Conservation (phyloP, 2,797 vertebrate genomes). For the Nannoperca australis region DNA sequence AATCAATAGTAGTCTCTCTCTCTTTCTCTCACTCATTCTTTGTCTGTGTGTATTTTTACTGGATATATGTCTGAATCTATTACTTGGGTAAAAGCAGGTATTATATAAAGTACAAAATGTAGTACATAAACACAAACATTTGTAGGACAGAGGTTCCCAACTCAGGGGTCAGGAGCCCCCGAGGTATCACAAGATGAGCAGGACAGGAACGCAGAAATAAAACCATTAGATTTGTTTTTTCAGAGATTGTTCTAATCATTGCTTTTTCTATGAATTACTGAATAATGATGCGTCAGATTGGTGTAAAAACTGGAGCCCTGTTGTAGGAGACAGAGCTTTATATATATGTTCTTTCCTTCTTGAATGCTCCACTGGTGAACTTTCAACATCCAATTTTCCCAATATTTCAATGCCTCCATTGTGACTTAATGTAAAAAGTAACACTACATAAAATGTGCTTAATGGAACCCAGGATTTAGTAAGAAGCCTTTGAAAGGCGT, state of each 20-base stretch:
- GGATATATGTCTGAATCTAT: not conserved
- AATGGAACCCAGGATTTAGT: not conserved
- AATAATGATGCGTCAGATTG: not conserved
- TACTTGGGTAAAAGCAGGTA: not conserved
- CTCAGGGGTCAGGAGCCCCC: too few species aligned
- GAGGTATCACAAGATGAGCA: not conserved
- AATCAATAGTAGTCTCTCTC: constrained; percentile 73
- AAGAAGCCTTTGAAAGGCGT: not conserved
- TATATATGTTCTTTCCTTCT: not conserved
- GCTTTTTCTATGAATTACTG: not conserved
- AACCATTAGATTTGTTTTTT: not conserved
- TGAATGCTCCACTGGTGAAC: not conserved
- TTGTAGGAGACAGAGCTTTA: not conserved
- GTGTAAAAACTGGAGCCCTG: not conserved
- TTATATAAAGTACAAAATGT: not conserved
- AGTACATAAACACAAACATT: not conserved
- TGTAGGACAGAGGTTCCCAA: not conserved
- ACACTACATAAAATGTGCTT: not conserved
- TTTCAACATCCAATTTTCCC: not conserved
- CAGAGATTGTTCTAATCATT: not conserved
- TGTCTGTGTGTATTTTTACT: constrained; percentile 10
- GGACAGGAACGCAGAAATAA: not conserved
- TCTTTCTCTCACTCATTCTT: constrained; percentile 9
- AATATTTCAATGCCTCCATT: not conserved
- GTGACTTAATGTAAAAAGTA: not conserved